Evolutionary conservation across 1,140 invertebrate species (phyloP), one percentile per base, ranked within the genome.

Genomic region (Papilio polyxenes): DNA sequence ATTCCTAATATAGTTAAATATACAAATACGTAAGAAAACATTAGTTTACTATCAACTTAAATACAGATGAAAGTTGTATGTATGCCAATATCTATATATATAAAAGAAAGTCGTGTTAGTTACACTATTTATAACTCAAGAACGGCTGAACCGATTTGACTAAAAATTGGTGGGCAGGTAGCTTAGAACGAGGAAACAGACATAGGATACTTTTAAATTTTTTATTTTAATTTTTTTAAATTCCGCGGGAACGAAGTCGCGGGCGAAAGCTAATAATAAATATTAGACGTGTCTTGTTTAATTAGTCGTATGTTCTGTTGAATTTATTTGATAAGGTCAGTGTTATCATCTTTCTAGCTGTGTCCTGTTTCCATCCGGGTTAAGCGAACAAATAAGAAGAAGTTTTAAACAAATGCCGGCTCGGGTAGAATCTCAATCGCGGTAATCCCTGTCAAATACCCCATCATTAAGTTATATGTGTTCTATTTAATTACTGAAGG

Each of bases 351-450:
- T 40, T 37, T 72, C 65, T 72, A 72, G 23, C 11, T 37, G 65
- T 37, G 23, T 72, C 65, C 65, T 72, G 65, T 72, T 72, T 72
- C 65, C 65, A 72, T 72, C 65, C 65, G 65, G 65, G 65, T 72
- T 72, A 72, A 40, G 65, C 65, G 65, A 72, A 37, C 13, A 72
- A 72, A 69, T 69, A 37, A 72, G 37, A 72, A 65, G 23, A 20
- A 9, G 23, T 20, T 65, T 65, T 31, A 31, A 65, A 65, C 3
- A 40, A 37, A 3, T 23, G 13, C 31, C 65, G 13, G 31, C 65
- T 2, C 7, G 56, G 5, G 6, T 8, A n/a, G n/a, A 65, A 59
- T 9, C 17, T 9, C 6, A 53, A 59, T 20, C n/a, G 17, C n/a
- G 2, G 17, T n/a, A n/a, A 59, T 0, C n/a, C n/a, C 17, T 5